Evolutionary conservation across 1,140 invertebrate species (phyloP), one percentile per base, ranked within the genome.

Genomic region (Leguminivora glycinivorella): DNA sequence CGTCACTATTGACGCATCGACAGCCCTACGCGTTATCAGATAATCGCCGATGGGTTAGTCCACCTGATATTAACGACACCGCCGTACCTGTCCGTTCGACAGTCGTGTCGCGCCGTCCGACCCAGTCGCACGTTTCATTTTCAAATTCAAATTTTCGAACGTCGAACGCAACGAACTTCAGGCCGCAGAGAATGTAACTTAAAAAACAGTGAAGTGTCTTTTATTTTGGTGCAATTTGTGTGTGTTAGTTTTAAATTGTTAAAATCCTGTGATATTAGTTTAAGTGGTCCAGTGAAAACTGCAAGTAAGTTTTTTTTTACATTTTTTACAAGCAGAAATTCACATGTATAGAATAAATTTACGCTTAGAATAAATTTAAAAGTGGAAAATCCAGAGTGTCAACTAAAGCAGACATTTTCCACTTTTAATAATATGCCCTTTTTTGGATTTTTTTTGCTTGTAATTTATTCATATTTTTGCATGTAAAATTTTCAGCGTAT

Each of bases 201-300:
- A 66, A 69, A 43, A 75, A 73, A 69, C 72, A 75, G 78, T 84
- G 83, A 77, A 73, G 76, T 78, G 83, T 77, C 72, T 72, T 72
- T 80, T 77, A 72, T 74, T 80, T 74, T 75, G 75, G 72, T 78
- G 76, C 70, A 77, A 76, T 83, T 81, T 76, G 78, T 83, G 80
- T 74, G 76, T 75, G 70, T 52, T 77, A 76, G 72, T 80, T 78
- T 71, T 73, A 71, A 68, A 75, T 67, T 63, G 72, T 69, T 83
- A 83, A 86, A 88, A 87, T 87, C 86, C 86, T 88, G 86, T 88
- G 86, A 88, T 88, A 87, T 84, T 88, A 88, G 81, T 75, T 76
- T 83, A 84, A 79, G 72, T 67, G 71, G 56, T 66, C 68, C 70
- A 69, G 71, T 72, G 72, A 60, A 70, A 74, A 67, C 68, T 40